Evolutionary conservation across 2,888 invertebrate species (phyloP).

Genomic region (Lasioglossum pauxillum): DNA sequence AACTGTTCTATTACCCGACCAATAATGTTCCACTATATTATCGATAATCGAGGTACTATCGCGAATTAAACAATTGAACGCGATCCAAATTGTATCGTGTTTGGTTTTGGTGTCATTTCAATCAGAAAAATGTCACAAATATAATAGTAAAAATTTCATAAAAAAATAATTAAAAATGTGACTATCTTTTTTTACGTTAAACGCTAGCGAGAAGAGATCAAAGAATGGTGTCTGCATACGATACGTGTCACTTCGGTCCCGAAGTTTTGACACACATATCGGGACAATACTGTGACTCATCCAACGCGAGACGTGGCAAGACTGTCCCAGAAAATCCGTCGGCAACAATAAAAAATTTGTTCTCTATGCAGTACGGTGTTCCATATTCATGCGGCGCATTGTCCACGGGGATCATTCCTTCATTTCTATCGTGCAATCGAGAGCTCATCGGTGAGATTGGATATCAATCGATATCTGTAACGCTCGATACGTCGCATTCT

Average conservation of each 20-base stretch:
- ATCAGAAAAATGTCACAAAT: background rate
- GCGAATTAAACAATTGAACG: background rate
- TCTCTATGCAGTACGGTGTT: background rate
- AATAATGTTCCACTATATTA: too few relatives aligned
- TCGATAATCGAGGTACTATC: background rate
- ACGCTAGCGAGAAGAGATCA: background rate
- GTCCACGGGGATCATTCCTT: constrained; percentile 28
- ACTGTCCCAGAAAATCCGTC: background rate
- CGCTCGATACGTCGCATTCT: constrained; percentile 11
- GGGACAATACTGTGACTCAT: background rate
- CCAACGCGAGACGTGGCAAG: background rate
- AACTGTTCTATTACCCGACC: too few relatives aligned
- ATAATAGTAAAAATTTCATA: background rate
- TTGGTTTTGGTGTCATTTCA: background rate
- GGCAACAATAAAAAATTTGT: background rate
- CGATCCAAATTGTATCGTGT: too few relatives aligned
- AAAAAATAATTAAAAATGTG: background rate
- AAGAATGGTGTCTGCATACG: background rate
- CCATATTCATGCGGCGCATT: background rate
- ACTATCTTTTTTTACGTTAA: background rate
- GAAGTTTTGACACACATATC: background rate
- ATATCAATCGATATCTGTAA: background rate
- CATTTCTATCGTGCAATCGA: constrained; percentile 12
- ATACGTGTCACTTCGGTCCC: background rate
- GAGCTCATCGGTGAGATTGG: constrained; percentile 32